Base-by-base conservation (phyloP, 2,888 invertebrate species). In the Lamellibrachia columna region DNA sequence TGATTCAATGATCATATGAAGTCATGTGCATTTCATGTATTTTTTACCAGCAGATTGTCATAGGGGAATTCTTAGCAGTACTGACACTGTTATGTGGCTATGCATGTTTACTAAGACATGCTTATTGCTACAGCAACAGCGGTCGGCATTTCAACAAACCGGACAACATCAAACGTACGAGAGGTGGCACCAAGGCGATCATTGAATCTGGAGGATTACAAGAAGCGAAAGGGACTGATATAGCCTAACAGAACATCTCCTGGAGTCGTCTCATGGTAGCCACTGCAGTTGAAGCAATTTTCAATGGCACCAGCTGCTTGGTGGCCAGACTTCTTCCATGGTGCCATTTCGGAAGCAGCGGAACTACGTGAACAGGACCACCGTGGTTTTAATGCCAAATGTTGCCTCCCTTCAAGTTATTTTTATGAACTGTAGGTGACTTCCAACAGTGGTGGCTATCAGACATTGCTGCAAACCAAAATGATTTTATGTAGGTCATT, bases 151-250 rank as follows among this genome's bases (percentile, higher is more conserved):
- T 22, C 75, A 75, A 75, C 75, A 75, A 75, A 75, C 75, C 75
- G 75, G 75, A 75, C n/a, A n/a, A 22, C 75, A 22, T 75, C 75
- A 15, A 15, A 75, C 15, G 75, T 75, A 22, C 75, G 91, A 58
- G 93, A 93, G 28, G 75, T 91, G 1, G 93, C 92, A 8, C 94
- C 93, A 28, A 58, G 94, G n/a, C 93, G 94, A 7, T 96, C 96
- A 7, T 95, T 97, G 4, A 97, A 97, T 94, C 94, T 97, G 92
- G 96, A 96, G 92, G 97, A 96, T 93, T 97, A 96, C 94, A 97
- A 97, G 94, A 96, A 96, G 92, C 94, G 96, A 53, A 93, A 93
- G 53, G 94, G 94, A 3, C 93, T 94, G 9, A 94, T 94, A 53
- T 94, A 92, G 91, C 53, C 15, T n/a, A 7, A 75, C 22, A 75